Base-by-base conservation (phyloP, 1,140 invertebrate genomes). In the Drosophila prosaltans region DNA sequence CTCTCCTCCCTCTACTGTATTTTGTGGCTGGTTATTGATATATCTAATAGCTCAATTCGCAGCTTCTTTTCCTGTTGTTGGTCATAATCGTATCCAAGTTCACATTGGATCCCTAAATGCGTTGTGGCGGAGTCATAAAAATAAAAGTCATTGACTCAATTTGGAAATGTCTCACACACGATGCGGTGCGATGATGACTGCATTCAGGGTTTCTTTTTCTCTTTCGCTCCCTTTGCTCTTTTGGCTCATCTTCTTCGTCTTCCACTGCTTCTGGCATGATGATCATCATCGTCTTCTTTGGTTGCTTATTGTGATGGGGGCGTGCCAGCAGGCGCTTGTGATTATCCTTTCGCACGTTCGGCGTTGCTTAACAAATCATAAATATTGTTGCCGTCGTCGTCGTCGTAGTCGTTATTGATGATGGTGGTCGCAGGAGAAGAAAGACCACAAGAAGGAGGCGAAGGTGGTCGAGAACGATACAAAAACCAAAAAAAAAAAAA, bases 121-220 rank as follows among this genome's bases (percentile, higher is more conserved):
- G 32, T 36, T 36, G 32, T 36, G 60, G 66, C 41, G 55, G 55
- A 75, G 68, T 67, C 77, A 76, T 88, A 88, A 89, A 89, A 88
- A 88, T 89, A 88, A 89, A 89, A 88, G 83, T 88, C 83, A 88
- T 88, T 88, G 84, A 88, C 83, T 88, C 77, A 88, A 88, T 88
- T 88, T 89, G 84, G 84, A 88, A 88, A 88, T 89, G 80, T 86
- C 83, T 82, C 84, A 88, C 83, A 89, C 83, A 88, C 84, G 83
- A 80, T 70, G 82, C 40, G 11, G 30, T n/a, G 28, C 28, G 32
- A 40, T 36, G 30, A 21, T 32, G 32, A 40, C 48, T 59, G 41
- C 45, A 21, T 51, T 21, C 45, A 51, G 45, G 45, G 45, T 51
- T 21, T 8, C 7, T 26, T 26, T 21, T 51, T 51, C 45, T 24